Base-by-base conservation (phyloP, 2,888 invertebrate genomes). In the Tenodera sinensis region DNA sequence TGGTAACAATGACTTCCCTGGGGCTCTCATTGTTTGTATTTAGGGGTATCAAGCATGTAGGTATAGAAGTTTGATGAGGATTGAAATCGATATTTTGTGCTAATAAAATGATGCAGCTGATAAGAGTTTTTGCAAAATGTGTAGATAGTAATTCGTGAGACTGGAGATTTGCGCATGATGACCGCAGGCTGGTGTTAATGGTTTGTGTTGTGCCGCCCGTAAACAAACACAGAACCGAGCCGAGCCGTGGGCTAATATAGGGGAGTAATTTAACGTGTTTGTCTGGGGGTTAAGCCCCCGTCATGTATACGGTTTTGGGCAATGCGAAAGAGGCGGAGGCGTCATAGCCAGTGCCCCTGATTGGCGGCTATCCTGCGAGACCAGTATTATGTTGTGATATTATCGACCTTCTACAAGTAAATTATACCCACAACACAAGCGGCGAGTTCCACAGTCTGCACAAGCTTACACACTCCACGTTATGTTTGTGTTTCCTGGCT, bases 231-330 rank as follows among this genome's bases (percentile, higher is more conserved):
- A n/a, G 84, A 71, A 71, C 20, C 54, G 54, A 54, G 54, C 0
- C 20, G 54, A 20, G 54, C 54, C 54, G 54, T 30, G n/a, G 28
- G 82, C 87, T 87, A 87, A 87, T 87, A 87, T 83, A 71, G 87
- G 81, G 83, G 87, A 87, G 87, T 87, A 87, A 87, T 87, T 87
- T 87, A 87, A 83, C 87, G 83, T 87, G 87, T 87, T 87, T 87
- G 87, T 71, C 54, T 71, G 87, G 34, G 83, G 87, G 87, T 83
- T 87, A 87, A 87, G 87, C 87, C 87, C 87, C 34, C 83, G 82
- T 82, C 87, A 87, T 87, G 87, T 87, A 87, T 87, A 81, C 82
- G 87, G 87, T 87, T 87, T 87, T n/a, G 83, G 87, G 83, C 81
- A 82, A 30, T 81, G 87, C 1, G 54, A 71, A 71, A 71, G 54